Conservation (phyloP, 2,113 vertebrate genomes). For the Eubucco bourcierii region DNA sequence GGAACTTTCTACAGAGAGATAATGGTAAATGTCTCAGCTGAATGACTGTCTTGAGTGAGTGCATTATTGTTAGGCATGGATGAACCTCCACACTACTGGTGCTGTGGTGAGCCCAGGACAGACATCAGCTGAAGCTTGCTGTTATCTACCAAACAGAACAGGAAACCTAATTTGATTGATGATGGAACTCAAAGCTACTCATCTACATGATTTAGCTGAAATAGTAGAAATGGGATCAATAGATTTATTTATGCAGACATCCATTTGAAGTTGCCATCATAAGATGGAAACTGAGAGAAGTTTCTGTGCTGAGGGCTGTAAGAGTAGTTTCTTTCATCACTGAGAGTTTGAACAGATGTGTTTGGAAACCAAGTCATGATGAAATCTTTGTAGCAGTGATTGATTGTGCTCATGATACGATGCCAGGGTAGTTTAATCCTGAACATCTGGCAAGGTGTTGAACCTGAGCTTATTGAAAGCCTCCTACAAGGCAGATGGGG, state of each 20-base stretch:
- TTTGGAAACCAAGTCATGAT: background rate
- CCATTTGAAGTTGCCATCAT: slow-evolving; percentile 9
- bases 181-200: background rate
- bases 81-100: background rate
- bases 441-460: slow-evolving; percentile 33
- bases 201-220: background rate
- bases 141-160: background rate
- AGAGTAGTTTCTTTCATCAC: background rate
- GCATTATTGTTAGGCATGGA: fast-evolving
- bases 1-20: background rate
- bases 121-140: background rate
- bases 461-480: background rate
- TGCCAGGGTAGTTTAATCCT: slow-evolving; percentile 27
- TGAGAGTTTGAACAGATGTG: background rate
- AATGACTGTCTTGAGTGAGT: background rate
- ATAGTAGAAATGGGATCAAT: background rate
- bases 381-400: slow-evolving; percentile 26
- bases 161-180: background rate
- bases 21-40: background rate
- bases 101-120: background rate
- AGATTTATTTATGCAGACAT: background rate
- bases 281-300: background rate
- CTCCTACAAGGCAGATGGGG: slow-evolving; percentile 23
- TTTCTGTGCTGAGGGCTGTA: background rate
- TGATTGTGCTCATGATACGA: background rate